phyloP scores from a whole-genome alignment of 1,140 invertebrate genomes.

The Eulimnadia texana region DNA sequence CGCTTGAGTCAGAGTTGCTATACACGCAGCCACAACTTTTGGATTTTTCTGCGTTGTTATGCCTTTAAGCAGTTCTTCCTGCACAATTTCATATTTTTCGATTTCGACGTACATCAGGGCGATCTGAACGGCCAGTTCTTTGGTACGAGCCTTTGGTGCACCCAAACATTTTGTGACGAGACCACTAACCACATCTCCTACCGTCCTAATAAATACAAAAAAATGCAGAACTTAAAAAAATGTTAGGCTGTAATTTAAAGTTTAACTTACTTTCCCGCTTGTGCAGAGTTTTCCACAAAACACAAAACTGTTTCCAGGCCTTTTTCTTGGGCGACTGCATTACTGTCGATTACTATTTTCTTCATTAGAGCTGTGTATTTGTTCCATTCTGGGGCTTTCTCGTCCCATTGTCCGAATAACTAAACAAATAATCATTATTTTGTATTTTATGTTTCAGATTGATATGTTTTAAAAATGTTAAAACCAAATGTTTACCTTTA shows the following conservation, averaged over 20 bases:
- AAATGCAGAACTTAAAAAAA: slow-evolving; percentile 2
- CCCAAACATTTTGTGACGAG: slow-evolving; percentile 85
- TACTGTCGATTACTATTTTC: slow-evolving; percentile 88
- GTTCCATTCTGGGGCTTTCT: slow-evolving; percentile 83
- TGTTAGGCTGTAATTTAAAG: slow-evolving; percentile 5
- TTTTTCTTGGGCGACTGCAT: slow-evolving; percentile 91
- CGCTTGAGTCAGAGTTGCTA: slow-evolving; percentile 55
- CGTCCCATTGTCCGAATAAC: slow-evolving; percentile 40
- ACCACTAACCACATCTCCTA: slow-evolving; percentile 73
- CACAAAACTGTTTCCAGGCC: slow-evolving; percentile 78
- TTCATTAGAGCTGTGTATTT: slow-evolving; percentile 84
- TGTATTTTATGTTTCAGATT: no score
- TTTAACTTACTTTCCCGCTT: slow-evolving; percentile 49
- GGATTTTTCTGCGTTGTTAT: slow-evolving; percentile 84
- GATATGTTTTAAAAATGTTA: no score
- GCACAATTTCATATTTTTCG: slow-evolving; percentile 79
- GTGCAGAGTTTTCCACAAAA: slow-evolving; percentile 75
- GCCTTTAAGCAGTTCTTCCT: slow-evolving; percentile 84
- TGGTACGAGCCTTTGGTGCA: slow-evolving; percentile 77
- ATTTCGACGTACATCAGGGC: slow-evolving; percentile 89
- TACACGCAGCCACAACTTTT: slow-evolving; percentile 76
- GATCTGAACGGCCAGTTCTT: slow-evolving; percentile 76
- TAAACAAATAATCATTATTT: neutral
- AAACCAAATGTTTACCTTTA: slow-evolving; percentile 36
- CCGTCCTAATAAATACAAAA: slow-evolving; percentile 46